These are phyloP conservation scores for Grus americana DNA, from an alignment of 2,113 vertebrate genomes.

Conservation along the genomic window DNA sequence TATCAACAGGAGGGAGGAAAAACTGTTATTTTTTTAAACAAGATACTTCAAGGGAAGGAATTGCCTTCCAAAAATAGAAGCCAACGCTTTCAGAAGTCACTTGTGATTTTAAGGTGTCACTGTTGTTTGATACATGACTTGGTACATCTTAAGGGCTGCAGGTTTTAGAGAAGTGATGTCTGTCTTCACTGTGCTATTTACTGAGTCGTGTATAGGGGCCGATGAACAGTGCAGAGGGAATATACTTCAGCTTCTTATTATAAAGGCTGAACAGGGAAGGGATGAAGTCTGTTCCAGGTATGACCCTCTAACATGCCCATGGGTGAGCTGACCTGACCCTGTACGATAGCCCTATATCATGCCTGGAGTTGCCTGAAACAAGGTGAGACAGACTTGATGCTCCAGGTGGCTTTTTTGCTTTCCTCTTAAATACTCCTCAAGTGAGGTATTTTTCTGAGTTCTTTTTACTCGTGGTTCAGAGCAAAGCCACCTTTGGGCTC, in stretches of 20 bases:
- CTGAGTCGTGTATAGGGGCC: accelerated
- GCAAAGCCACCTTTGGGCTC: not conserved
- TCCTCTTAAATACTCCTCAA: not conserved
- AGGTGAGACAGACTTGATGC: not conserved
- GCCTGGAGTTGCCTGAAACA: not conserved
- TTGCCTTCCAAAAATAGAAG: slow-evolving; percentile 8
- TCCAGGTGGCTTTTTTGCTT: not conserved
- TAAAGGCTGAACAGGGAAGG: not conserved
- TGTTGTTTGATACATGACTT: not conserved
- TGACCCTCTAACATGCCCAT: not conserved
- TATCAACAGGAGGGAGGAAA: not conserved
- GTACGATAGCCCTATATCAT: not conserved
- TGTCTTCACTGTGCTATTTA: not conserved
- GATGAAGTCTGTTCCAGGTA: not conserved
- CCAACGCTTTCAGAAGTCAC: not conserved
- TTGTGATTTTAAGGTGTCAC: not conserved
- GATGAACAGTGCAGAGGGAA: not conserved
- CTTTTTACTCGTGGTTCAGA: not conserved
- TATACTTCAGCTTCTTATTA: not conserved
- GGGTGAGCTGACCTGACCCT: not conserved
- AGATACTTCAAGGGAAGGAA: not conserved
- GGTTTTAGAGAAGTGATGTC: not conserved
- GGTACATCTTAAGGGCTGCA: not conserved
- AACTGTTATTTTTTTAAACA: not conserved
- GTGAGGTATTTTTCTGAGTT: not conserved